These are phyloP conservation scores for Procavia capensis DNA, from an alignment of 2,113 vertebrate species.

Conservation along the genomic window DNA sequence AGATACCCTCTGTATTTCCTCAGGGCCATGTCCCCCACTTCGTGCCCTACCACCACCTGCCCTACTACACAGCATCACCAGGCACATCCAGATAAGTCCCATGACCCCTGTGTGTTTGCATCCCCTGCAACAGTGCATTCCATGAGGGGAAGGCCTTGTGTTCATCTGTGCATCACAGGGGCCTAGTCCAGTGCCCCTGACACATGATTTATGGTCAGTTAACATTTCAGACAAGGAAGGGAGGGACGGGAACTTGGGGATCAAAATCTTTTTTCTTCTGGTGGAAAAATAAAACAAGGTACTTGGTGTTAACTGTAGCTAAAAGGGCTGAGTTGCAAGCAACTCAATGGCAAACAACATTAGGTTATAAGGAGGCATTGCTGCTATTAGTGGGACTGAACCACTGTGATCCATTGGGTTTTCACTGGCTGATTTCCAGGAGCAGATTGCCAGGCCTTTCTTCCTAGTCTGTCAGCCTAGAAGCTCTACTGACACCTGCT, in stretches of 20 bases:
- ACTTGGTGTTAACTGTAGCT: neutral
- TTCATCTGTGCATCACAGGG: neutral
- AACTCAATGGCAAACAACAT: neutral
- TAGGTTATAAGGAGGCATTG: neutral
- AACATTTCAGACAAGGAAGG: neutral
- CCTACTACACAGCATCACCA: neutral
- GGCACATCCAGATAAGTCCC: neutral
- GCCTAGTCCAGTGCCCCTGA: neutral
- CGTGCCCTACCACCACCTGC: too few relatives aligned
- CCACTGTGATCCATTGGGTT: too few relatives aligned
- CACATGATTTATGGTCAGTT: neutral
- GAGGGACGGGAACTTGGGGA: neutral
- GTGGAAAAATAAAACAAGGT: neutral
- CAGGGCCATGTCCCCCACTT: neutral
- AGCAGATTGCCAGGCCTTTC: too few relatives aligned
- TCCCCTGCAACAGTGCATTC: neutral
- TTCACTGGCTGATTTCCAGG: too few relatives aligned
- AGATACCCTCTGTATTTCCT: neutral
- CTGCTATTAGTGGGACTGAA: too few relatives aligned
- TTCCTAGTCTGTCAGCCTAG: too few relatives aligned
- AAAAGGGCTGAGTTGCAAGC: neutral
- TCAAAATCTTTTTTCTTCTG: neutral
- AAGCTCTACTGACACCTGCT: too few relatives aligned
- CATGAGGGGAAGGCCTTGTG: neutral
- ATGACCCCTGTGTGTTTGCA: neutral